Base-by-base conservation (phyloP, 2,888 invertebrate species). In the Dicycla oo region DNA sequence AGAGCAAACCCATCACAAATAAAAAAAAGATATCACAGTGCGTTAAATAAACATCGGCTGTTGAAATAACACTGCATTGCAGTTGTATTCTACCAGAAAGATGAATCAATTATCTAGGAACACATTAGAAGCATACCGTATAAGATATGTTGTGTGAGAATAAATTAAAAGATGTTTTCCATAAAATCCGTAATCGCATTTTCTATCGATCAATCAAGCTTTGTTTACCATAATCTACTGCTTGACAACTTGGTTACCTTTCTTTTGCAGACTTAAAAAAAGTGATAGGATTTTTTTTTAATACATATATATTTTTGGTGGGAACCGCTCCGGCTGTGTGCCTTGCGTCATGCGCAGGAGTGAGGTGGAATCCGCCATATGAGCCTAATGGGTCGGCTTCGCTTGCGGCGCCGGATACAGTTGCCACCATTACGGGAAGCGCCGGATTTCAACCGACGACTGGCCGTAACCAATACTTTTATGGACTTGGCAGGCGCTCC, bases 401-500 rank as follows among this genome's bases (percentile, higher is more conserved):
- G 56, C 53, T 79, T 69, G 57, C 80, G 64, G 64, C 75, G 67
- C 73, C 82, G 62, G 69, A 64, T 73, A 34, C 62, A 13, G 53
- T 61, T 54, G 49, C 73, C 56, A 11, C 53, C 47, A 69, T 75
- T 58, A 64, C 43, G 43, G 70, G 6, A 68, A 75, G 54, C 66
- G 60, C 63, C 56, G 65, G 57, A 38, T 45, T 38, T 18, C n/a
- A 5, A 2, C 23, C 47, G 49, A 18, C 53, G 47, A 18, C 30
- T 43, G 23, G 45, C 53, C 53, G 62, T 58, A 69, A 72, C 68
- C 69, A 62, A 75, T 26, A 70, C 69, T 62, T 84, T 75, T 79
- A 82, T 79, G 80, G 69, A 64, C 67, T 82, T 83, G 83, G 83
- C 83, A 84, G 66, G 51, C 71, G 43, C 68, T 43, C 61, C 69